These are phyloP conservation scores for Nephrotoma guestfalica DNA, from an alignment of 2,888 invertebrate genomes.

Conservation along the genomic window DNA sequence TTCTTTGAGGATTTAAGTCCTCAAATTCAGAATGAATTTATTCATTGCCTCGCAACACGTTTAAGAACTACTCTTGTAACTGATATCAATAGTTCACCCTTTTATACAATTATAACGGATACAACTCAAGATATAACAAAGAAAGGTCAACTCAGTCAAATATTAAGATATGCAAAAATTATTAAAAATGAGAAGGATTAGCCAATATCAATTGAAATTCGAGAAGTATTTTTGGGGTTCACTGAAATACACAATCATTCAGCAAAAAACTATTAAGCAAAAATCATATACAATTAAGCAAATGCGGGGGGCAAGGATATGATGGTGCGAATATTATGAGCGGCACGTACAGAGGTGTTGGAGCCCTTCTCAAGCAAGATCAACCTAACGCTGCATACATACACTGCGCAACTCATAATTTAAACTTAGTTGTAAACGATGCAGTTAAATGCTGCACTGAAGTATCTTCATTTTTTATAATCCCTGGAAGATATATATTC, in stretches of 20 bases:
- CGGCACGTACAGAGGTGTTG: conserved; percentile 8
- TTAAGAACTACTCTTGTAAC: neutral
- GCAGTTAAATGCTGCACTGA: neutral
- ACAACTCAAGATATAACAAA: conserved; percentile 7
- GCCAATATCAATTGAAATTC: neutral
- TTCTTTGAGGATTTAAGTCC: neutral
- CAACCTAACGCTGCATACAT: conserved; percentile 8
- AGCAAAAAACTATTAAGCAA: conserved; percentile 13
- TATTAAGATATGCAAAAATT: conserved; percentile 1
- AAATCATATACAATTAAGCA: neutral
- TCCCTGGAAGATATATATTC: neutral
- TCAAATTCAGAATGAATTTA: no score
- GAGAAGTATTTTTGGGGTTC: conserved; percentile 12
- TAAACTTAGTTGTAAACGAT: conserved; percentile 5
- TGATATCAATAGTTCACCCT: neutral
- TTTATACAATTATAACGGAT: conserved; percentile 3
- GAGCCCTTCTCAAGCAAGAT: conserved; percentile 8
- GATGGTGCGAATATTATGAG: conserved; percentile 10
- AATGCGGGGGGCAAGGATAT: conserved; percentile 8
- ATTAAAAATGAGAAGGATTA: neutral
- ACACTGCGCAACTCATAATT: conserved; percentile 5
- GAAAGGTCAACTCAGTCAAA: conserved; percentile 1
- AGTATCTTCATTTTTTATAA: neutral
- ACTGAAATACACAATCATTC: conserved; percentile 15
- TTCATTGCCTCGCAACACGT: no score